A percentile compares a stretch with the other conserved stretches of the same genome.
Conservation (phyloP, 1,140 invertebrate species). For the Apis laboriosa region DNA sequence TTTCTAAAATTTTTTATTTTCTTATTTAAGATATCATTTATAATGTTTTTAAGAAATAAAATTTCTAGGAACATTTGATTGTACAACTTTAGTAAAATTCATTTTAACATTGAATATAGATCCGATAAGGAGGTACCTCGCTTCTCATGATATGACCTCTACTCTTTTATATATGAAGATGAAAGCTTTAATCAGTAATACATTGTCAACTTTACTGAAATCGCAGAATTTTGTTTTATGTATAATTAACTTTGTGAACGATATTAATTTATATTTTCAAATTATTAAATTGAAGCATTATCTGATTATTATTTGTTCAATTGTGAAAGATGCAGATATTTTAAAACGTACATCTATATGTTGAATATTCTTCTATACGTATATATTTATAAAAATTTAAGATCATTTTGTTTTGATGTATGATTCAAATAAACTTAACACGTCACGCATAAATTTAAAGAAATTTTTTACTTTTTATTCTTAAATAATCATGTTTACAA, state of each 20-base stretch:
- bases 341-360: neutral
- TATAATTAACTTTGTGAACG: neutral
- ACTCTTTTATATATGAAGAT: conserved; percentile 8
- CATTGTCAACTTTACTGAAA: conserved; percentile 23
- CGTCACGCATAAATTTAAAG: neutral
- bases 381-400: neutral
- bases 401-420: neutral
- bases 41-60: conserved; percentile 10
- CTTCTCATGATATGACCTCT: conserved; percentile 43
- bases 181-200: conserved; percentile 43
- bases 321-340: neutral
- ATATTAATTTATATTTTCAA: conserved; percentile 4
- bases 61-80: conserved; percentile 14
- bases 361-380: neutral
- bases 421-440: neutral
- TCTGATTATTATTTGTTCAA: neutral
- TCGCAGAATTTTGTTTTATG: neutral
- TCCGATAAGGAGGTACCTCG: conserved; percentile 28
- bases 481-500: conserved; percentile 36
- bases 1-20: neutral
- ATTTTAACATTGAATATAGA: neutral
- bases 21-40: neutral
- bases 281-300: too few species aligned
- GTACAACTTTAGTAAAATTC: neutral
- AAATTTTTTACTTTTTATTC: neutral